These are phyloP conservation scores for Byasa hedistus DNA, from an alignment of 2,888 invertebrate genomes.

Conservation along the genomic window DNA sequence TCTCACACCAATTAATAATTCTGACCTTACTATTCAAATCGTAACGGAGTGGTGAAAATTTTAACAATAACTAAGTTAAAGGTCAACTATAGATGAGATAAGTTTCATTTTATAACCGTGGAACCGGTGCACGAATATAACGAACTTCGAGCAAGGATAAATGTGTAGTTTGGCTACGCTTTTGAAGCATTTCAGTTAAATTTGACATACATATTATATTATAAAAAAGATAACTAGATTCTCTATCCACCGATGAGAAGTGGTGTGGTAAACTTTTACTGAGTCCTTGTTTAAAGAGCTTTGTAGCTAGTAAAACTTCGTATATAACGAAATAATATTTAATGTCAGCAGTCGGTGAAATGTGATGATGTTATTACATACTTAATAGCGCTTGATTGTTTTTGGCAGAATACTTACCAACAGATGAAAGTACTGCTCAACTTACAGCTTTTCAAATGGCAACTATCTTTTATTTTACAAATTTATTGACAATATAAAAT, in stretches of 20 bases:
- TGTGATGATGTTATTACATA: neutral
- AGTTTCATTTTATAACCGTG: neutral
- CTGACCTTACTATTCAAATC: conserved; percentile 2
- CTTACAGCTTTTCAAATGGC: too few relatives aligned
- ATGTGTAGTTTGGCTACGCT: neutral
- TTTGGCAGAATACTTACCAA: neutral
- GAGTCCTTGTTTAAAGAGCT: too few relatives aligned
- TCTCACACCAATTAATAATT: conserved; percentile 9
- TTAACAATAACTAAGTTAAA: neutral
- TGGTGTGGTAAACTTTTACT: too few relatives aligned
- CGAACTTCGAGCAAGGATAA: neutral
- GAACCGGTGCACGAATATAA: neutral
- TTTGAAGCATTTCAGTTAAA: neutral
- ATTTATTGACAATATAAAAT: too few relatives aligned
- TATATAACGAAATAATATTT: neutral
- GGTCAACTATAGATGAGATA: neutral
- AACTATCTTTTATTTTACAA: neutral
- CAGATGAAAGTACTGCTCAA: neutral
- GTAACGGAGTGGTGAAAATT: neutral
- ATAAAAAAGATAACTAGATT: neutral
- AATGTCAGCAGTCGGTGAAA: too few relatives aligned
- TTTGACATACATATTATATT: neutral
- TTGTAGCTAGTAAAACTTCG: neutral
- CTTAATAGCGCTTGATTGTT: neutral
- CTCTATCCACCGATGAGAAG: too few relatives aligned